Evolutionary conservation across 37 sponge, comb jelly and placozoan species (phyloP).

Genomic region (Ephydatia muelleri): DNA sequence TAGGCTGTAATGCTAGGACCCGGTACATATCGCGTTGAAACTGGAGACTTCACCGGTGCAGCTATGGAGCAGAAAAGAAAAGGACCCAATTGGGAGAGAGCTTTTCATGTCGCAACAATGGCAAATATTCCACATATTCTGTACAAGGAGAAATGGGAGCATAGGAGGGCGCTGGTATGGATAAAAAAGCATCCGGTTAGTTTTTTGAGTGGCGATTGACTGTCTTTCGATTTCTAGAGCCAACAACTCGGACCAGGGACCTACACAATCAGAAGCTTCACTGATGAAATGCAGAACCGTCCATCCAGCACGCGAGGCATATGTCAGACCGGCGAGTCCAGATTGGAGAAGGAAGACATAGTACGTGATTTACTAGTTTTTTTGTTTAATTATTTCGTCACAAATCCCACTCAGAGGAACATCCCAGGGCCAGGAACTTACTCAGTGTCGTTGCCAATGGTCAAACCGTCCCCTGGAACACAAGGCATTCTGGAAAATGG

Average conservation of each 20-base stretch:
- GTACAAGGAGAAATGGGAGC: slow-evolving; percentile 88
- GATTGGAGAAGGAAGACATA: slow-evolving; percentile 70
- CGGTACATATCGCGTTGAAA: slow-evolving; percentile 80
- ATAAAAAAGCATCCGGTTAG: background rate
- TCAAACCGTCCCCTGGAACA: slow-evolving; percentile 64
- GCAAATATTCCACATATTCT: slow-evolving; percentile 82
- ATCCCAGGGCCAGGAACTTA: slow-evolving; percentile 92
- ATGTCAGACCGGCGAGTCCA: slow-evolving; percentile 66
- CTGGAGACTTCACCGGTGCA: slow-evolving; percentile 66
- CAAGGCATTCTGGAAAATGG: slow-evolving; percentile 87
- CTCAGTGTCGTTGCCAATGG: slow-evolving; percentile 59
- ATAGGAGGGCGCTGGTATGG: slow-evolving; percentile 55
- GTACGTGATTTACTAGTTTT: slow-evolving; percentile 22
- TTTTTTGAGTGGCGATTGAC: background rate
- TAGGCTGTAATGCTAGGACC: slow-evolving; percentile 72
- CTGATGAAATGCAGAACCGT: slow-evolving; percentile 47
- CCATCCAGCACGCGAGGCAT: slow-evolving; percentile 86
- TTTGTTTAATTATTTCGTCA: no score
- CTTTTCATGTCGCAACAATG: slow-evolving; percentile 54
- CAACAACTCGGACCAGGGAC: slow-evolving; percentile 89
- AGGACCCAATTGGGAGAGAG: slow-evolving; percentile 93
- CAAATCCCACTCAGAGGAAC: slow-evolving; percentile 34
- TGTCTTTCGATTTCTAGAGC: slow-evolving; percentile 7
- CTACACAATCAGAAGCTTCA: slow-evolving; percentile 72
- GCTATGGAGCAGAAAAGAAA: slow-evolving; percentile 40